These are phyloP conservation scores for Sinosuthora webbiana DNA, from an alignment of 2,113 vertebrate genomes.

Conservation along the genomic window DNA sequence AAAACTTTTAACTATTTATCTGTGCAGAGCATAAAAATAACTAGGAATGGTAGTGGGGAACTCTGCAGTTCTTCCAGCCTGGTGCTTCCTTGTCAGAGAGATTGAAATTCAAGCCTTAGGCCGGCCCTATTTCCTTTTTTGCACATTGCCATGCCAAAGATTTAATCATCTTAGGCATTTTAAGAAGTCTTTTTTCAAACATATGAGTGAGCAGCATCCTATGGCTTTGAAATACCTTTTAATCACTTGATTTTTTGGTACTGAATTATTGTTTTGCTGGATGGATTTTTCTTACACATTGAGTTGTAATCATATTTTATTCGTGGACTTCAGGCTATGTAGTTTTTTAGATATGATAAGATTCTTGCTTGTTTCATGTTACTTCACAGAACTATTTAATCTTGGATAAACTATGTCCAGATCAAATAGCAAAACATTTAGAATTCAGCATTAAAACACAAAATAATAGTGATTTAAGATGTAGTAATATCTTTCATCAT, in stretches of 20 bases:
- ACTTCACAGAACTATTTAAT: neutral
- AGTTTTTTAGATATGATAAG: neutral
- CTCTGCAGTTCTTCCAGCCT: neutral
- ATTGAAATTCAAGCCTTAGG: neutral
- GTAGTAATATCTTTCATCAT: constrained; percentile 5
- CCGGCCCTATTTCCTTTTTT: neutral
- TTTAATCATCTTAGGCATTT: neutral
- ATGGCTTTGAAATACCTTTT: neutral
- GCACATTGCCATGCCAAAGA: neutral
- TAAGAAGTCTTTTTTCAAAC: neutral
- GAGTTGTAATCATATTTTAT: neutral
- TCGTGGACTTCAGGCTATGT: neutral
- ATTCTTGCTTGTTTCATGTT: neutral
- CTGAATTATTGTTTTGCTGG: neutral
- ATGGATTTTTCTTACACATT: neutral
- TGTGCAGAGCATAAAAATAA: neutral
- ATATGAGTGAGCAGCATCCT: neutral
- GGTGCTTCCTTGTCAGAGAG: neutral
- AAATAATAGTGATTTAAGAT: constrained; percentile 20
- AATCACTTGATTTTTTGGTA: neutral
- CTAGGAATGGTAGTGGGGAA: neutral
- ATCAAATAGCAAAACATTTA: neutral
- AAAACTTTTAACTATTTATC: neutral
- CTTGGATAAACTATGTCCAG: neutral
- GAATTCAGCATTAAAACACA: neutral